Evolutionary conservation across 2,113 vertebrate species (phyloP).

Genomic region (Bostrychus sinensis): DNA sequence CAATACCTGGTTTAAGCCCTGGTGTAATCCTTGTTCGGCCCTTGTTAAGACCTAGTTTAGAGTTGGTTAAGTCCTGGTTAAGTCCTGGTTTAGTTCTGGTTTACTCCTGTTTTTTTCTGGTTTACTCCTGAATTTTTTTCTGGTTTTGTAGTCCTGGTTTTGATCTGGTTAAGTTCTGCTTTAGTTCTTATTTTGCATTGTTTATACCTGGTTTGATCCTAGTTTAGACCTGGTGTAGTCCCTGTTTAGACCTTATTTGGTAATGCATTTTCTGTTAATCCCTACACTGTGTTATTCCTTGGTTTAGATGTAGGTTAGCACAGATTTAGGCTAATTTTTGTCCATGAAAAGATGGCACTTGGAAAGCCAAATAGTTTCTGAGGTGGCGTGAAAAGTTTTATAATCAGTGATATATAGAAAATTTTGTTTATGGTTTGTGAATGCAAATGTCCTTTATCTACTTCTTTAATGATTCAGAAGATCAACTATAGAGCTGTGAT

Average conservation of each 20-base stretch:
- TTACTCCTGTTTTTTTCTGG: background rate
- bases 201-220: background rate
- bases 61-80: background rate
- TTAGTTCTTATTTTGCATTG: background rate
- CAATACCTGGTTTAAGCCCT: too few species aligned
- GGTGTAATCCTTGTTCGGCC: too few species aligned
- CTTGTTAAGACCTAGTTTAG: background rate
- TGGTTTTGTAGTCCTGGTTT: background rate
- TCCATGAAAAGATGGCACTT: background rate
- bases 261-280: background rate
- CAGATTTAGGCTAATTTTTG: background rate
- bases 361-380: too few species aligned
- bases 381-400: background rate
- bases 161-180: background rate
- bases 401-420: constrained; percentile 17
- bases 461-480: constrained; percentile 66
- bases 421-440: constrained; percentile 46
- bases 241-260: too few species aligned
- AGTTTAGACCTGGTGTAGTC: background rate
- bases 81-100: background rate
- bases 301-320: too few species aligned
- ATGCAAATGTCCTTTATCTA: constrained; percentile 59
- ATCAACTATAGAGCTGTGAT: constrained; percentile 67
- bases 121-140: background rate
- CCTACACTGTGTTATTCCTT: background rate